Percentiles rank a stretch among this genome's conserved stretches.
Evolutionary conservation across 2,888 invertebrate species (phyloP).

Genomic region (Abrostola triplasia): DNA sequence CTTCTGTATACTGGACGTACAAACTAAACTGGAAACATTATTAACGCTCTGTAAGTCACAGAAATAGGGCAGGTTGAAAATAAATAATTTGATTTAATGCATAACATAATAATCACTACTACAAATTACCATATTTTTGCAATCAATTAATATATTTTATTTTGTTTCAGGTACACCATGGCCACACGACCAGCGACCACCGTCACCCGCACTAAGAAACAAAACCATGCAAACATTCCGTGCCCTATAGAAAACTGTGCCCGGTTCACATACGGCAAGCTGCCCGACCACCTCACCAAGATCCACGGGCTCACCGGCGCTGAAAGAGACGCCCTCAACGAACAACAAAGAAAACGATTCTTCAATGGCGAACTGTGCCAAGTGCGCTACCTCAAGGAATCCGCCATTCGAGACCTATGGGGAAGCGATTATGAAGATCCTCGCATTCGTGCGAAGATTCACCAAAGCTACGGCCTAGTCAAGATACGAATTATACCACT

Average conservation of each 20-base stretch:
- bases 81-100: too few species aligned
- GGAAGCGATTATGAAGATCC: conserved; percentile 85
- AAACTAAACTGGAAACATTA: too few species aligned
- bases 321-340: conserved; percentile 84
- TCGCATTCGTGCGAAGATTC: conserved; percentile 83
- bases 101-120: too few species aligned
- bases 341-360: conserved; percentile 85
- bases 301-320: conserved; percentile 85
- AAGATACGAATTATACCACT: conserved; percentile 86
- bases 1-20: too few species aligned
- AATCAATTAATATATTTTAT: background rate
- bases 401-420: conserved; percentile 86
- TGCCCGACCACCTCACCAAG: conserved; percentile 86
- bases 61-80: too few species aligned
- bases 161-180: conserved; percentile 59
- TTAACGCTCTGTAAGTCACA: too few species aligned
- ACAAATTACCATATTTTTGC: background rate
- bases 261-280: conserved; percentile 85
- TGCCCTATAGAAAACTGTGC: conserved; percentile 87
- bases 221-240: conserved; percentile 87
- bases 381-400: conserved; percentile 84
- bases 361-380: conserved; percentile 88
- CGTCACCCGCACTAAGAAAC: conserved; percentile 82
- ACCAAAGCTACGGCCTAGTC: conserved; percentile 84
- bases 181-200: conserved; percentile 75